Conservation (phyloP, 2,888 invertebrate genomes). For the Spilarctia lutea region DNA sequence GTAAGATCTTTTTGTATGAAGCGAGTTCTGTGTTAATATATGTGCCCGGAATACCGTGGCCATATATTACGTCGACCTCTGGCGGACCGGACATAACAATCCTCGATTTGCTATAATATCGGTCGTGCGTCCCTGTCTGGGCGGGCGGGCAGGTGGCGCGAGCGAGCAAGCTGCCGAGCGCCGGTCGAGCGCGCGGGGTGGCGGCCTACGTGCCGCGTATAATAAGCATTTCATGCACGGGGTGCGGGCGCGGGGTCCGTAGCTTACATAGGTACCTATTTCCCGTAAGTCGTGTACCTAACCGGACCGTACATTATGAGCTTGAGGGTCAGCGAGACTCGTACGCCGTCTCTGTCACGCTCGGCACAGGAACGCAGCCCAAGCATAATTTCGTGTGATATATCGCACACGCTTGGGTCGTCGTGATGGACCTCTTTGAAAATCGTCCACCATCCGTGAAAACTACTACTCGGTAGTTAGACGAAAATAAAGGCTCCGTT, state of each 20-base stretch:
- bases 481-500: slow-evolving; percentile 56
- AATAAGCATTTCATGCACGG: slow-evolving; percentile 88
- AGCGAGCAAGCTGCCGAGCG: slow-evolving; percentile 70
- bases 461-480: slow-evolving; percentile 63
- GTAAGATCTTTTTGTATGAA: slow-evolving; percentile 86
- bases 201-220: slow-evolving; percentile 86
- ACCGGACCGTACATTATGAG: slow-evolving; percentile 87
- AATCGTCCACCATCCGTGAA: slow-evolving; percentile 66
- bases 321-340: slow-evolving; percentile 83
- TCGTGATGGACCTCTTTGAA: slow-evolving; percentile 79
- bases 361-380: slow-evolving; percentile 69
- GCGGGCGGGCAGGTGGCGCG: slow-evolving; percentile 63
- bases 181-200: slow-evolving; percentile 76
- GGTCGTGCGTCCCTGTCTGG: slow-evolving; percentile 80
- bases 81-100: slow-evolving; percentile 87
- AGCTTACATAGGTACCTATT: slow-evolving; percentile 83
- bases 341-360: slow-evolving; percentile 81
- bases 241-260: slow-evolving; percentile 79
- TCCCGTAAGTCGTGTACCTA: slow-evolving; percentile 86
- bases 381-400: slow-evolving; percentile 85
- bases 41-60: slow-evolving; percentile 87
- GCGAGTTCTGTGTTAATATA: slow-evolving; percentile 86
- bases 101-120: slow-evolving; percentile 87
- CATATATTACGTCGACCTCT: slow-evolving; percentile 87
- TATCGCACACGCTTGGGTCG: slow-evolving; percentile 77